phyloP scores from a whole-genome alignment of 2,113 vertebrate genomes.

The Acrocephalus kingi region DNA sequence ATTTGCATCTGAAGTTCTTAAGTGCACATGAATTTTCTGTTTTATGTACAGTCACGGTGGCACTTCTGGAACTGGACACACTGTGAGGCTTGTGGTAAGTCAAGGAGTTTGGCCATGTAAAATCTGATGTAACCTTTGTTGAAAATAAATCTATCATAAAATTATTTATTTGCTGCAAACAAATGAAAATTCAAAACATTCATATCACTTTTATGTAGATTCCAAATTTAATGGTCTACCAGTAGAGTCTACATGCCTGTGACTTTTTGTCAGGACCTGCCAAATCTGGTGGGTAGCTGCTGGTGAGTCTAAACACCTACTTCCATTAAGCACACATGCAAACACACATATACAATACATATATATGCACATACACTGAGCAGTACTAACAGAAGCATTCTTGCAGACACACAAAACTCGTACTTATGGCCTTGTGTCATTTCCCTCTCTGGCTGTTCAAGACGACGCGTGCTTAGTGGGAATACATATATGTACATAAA shows the following conservation, averaged over 20 bases:
- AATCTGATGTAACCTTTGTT: neutral
- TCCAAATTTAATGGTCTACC: neutral
- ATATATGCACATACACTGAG: neutral
- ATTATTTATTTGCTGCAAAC: neutral
- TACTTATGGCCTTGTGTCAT: neutral
- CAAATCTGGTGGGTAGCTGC: neutral
- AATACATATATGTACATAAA: neutral
- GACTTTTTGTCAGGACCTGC: neutral
- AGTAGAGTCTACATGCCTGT: too few relatives aligned
- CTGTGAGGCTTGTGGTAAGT: neutral
- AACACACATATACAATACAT: fast-evolving
- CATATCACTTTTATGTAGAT: neutral
- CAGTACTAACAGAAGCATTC: neutral
- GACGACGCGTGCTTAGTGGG: neutral
- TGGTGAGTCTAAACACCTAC: neutral
- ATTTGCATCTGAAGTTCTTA: neutral
- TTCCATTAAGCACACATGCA: neutral
- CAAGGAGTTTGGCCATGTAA: neutral
- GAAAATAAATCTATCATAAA: neutral
- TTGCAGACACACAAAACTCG: neutral
- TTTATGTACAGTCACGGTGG: neutral
- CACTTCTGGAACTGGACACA: neutral
- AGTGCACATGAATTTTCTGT: fast-evolving
- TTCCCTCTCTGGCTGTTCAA: neutral
- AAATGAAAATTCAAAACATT: neutral